Percentiles rank a stretch among this genome's conserved stretches.
Evolutionary conservation across 2,797 vertebrate species (phyloP).

Genomic region (Nyctalus aviator): DNA sequence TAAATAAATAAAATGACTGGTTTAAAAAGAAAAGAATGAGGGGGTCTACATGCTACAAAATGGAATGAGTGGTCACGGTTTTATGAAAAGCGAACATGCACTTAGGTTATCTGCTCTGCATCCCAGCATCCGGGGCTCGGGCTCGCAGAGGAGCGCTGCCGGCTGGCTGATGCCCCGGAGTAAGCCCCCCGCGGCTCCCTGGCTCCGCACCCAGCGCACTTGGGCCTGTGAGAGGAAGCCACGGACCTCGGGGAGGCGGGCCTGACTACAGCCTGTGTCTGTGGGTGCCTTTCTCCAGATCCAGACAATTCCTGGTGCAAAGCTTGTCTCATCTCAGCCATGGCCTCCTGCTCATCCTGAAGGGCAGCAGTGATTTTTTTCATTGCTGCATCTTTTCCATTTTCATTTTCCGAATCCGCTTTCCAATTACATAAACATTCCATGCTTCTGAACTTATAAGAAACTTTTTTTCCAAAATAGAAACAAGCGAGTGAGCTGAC

Average conservation of each 20-base stretch:
- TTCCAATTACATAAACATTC: background rate
- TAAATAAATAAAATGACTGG: no score
- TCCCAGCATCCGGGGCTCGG: background rate
- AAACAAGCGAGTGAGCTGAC: background rate
- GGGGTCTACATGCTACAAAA: background rate
- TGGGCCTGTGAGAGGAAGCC: background rate
- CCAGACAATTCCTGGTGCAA: background rate
- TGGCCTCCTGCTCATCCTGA: background rate
- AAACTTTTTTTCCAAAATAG: background rate
- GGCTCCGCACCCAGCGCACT: background rate
- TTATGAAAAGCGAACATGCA: fast-evolving
- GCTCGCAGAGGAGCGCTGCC: background rate
- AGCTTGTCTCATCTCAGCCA: fast-evolving
- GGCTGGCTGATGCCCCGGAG: background rate
- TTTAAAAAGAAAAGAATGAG: background rate
- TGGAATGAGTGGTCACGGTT: background rate
- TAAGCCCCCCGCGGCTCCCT: background rate
- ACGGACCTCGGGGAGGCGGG: fast-evolving
- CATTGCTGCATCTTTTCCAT: background rate
- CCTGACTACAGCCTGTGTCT: background rate
- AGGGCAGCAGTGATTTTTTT: background rate
- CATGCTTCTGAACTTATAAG: background rate
- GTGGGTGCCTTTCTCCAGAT: background rate
- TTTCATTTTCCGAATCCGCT: background rate
- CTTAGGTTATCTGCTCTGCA: background rate